These are phyloP conservation scores for Aphrophora alni DNA, from an alignment of 2,888 invertebrate genomes.

Conservation along the genomic window DNA sequence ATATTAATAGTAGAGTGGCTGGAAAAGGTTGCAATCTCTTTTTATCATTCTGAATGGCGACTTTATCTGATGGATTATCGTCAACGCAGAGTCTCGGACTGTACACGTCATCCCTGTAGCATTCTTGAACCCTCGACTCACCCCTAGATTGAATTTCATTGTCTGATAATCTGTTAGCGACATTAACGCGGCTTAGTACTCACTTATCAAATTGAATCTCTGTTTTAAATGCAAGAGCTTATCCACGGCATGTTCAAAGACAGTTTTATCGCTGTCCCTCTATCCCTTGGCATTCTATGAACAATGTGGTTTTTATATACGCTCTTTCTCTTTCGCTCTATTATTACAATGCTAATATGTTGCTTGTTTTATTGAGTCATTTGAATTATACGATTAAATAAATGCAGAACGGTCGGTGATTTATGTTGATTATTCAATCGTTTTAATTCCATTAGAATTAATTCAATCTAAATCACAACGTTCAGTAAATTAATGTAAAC, in stretches of 20 bases:
- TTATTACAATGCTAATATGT: neutral
- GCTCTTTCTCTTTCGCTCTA: neutral
- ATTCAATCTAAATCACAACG: too few species aligned
- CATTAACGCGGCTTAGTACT: neutral
- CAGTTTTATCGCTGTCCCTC: neutral
- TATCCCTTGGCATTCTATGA: neutral
- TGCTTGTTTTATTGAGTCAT: neutral
- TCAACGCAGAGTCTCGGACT: neutral
- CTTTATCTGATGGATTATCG: neutral
- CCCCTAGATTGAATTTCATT: neutral
- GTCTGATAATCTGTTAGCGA: neutral
- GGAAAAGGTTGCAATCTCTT: too few species aligned
- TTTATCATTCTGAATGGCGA: too few species aligned
- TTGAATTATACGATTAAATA: neutral
- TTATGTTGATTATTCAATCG: neutral
- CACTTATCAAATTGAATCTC: constrained; percentile 2
- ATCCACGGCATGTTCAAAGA: neutral
- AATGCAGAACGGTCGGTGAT: neutral
- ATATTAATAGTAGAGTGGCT: too few species aligned
- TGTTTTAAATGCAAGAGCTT: neutral
- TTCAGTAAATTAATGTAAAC: too few species aligned
- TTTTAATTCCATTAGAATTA: neutral
- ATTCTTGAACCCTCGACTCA: neutral
- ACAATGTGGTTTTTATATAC: neutral
- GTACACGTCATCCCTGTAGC: neutral